Evolutionary conservation across 2,113 vertebrate genomes (phyloP).

Genomic region (Parotia lawesii): DNA sequence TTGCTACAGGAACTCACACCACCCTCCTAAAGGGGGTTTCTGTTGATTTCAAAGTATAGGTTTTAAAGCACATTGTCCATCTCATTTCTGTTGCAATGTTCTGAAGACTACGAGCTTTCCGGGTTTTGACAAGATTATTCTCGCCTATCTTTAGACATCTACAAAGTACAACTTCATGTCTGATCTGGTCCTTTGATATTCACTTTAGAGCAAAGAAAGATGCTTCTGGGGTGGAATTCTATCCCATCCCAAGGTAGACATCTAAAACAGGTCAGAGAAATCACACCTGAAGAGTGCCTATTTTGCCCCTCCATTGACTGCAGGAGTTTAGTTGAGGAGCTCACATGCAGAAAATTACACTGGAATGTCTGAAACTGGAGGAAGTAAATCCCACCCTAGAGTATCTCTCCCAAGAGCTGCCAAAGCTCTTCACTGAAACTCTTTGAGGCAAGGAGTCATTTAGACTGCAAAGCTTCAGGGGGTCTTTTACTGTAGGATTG

Average conservation of each 20-base stretch:
- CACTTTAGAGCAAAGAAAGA: constrained; percentile 3
- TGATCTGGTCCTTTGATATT: neutral
- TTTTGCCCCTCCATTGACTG: neutral
- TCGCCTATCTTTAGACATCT: neutral
- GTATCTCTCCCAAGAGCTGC: neutral
- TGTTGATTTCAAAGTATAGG: neutral
- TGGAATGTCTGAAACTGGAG: neutral
- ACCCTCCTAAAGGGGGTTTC: neutral
- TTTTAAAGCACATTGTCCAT: neutral
- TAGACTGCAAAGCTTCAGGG: constrained; percentile 11
- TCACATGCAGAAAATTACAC: neutral
- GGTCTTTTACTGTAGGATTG: neutral
- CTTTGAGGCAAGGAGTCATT: constrained; percentile 18
- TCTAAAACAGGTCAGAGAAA: constrained; percentile 27
- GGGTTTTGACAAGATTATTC: neutral
- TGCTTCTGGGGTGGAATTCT: neutral
- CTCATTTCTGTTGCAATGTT: neutral
- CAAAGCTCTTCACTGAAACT: neutral
- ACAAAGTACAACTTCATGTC: neutral
- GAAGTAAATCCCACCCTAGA: neutral
- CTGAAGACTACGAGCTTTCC: neutral
- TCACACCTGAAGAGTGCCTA: neutral
- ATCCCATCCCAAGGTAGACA: neutral
- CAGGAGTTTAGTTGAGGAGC: neutral
- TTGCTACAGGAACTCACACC: neutral